phyloP scores from a whole-genome alignment of 2,113 vertebrate genomes.

The Bufo gargarizans region DNA sequence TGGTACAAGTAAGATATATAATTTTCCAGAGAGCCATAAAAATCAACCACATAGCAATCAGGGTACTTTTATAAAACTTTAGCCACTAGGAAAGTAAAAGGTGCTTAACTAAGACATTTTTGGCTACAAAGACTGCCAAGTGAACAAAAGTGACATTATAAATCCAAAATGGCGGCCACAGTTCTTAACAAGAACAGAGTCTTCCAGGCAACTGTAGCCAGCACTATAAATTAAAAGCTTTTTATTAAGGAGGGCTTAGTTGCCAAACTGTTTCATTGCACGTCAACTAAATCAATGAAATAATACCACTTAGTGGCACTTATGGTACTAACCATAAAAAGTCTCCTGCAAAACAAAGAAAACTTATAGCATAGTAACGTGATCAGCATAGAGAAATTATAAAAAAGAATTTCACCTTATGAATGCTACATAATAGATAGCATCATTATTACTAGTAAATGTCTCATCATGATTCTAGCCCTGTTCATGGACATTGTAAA shows the following conservation, averaged over 20 bases:
- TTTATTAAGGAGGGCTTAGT: slow-evolving; percentile 31
- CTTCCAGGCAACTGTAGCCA: slow-evolving; percentile 13
- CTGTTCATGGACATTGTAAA: neutral
- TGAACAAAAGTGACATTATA: slow-evolving; percentile 24
- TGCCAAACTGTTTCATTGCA: slow-evolving; percentile 36
- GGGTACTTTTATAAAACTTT: neutral
- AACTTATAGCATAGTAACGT: slow-evolving; percentile 26
- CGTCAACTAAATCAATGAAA: slow-evolving; percentile 51
- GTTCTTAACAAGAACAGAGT: neutral
- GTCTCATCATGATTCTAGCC: too few species aligned
- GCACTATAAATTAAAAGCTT: slow-evolving; percentile 37
- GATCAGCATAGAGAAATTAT: slow-evolving; percentile 4
- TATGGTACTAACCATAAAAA: slow-evolving; percentile 29
- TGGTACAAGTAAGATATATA: neutral
- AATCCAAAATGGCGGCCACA: slow-evolving; percentile 36
- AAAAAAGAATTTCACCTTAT: neutral
- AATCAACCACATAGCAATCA: neutral
- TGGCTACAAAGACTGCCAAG: neutral
- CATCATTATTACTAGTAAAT: neutral
- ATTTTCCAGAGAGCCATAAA: neutral
- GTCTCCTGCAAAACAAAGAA: neutral
- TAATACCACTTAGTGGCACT: slow-evolving; percentile 49
- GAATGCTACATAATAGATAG: neutral
- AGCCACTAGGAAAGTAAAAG: neutral
- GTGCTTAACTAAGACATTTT: neutral